Percentiles rank a stretch among this genome's conserved stretches.
phyloP scores from a whole-genome alignment of 2,113 vertebrate species.

The Lophius piscatorius region DNA sequence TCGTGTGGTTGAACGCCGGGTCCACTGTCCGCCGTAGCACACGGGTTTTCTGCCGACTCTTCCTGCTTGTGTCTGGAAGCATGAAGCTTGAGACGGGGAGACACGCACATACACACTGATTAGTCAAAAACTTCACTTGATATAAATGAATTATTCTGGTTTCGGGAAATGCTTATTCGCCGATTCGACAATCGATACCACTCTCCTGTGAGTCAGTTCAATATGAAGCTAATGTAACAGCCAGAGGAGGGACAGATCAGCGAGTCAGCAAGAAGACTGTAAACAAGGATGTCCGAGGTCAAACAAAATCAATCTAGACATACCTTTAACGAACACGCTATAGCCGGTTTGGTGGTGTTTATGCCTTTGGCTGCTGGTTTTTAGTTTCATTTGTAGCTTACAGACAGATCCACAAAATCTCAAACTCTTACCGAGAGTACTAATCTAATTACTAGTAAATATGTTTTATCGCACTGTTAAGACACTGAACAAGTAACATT shows the following conservation, averaged over 20 bases:
- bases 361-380: too few relatives aligned
- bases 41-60: conserved; percentile 95
- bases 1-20: conserved; percentile 94
- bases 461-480: too few relatives aligned
- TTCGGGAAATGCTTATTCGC: neutral
- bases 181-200: neutral
- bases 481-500: too few relatives aligned
- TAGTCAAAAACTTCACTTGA: neutral
- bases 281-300: neutral
- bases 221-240: neutral
- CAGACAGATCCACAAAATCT: too few relatives aligned
- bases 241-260: neutral
- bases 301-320: neutral
- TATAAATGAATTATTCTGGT: neutral
- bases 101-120: neutral
- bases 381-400: too few relatives aligned
- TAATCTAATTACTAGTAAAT: too few relatives aligned
- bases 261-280: neutral
- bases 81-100: conserved; percentile 81
- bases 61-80: conserved; percentile 94
- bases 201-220: neutral
- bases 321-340: too few relatives aligned
- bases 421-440: too few relatives aligned
- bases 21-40: conserved; percentile 85
- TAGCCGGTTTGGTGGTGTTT: too few relatives aligned